Evolutionary conservation across 2,113 vertebrate species (phyloP), one percentile per base, ranked within the genome.

Genomic region (Podarcis muralis): DNA sequence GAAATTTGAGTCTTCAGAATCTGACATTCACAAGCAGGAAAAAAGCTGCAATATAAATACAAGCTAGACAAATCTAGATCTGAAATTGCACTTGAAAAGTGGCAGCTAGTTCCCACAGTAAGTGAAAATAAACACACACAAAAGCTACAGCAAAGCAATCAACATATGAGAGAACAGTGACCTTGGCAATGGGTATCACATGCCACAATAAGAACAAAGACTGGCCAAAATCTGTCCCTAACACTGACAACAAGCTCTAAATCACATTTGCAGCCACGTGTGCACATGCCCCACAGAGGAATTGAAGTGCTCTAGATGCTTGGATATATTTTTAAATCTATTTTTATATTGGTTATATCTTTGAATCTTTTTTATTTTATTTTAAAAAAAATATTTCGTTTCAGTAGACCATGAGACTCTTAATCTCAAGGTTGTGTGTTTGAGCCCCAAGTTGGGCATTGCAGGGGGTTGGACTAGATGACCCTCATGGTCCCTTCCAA

Each of bases 41-140:
- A 92, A 88, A 88, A 4, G 15, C 18, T 74, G 32, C 15, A 85
- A 4, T 25, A 43, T 79, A 87, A 89, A 85, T 13, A 69, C 30
- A 20, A 74, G 32, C 27, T 43, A 53, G 6, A 27, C 30, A 83
- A 76, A 88, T 86, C 32, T 3, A 91, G 43, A 86, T 82, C 1
- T n/a, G n/a, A 68, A 89, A 85, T 81, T 80, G 69, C 23, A 81
- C 77, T 81, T 89, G 53, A 85, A 90, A 83, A 83, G n/a, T 1
- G 74, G 37, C 2, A 78, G 25, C 32, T 85, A 80, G 16, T 79
- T 87, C 83, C 0, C 0, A 80, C 6, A 1, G 0, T 75, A 72
- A 18, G 53, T 22, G 48, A 72, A 59, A 91, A 84, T 74, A 2
- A 37, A 20, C 83, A 2, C 62, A 53, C 74, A 3, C 37, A 72